phyloP scores from a whole-genome alignment of 2,113 vertebrate genomes.

The Ivindomyrus marchei region DNA sequence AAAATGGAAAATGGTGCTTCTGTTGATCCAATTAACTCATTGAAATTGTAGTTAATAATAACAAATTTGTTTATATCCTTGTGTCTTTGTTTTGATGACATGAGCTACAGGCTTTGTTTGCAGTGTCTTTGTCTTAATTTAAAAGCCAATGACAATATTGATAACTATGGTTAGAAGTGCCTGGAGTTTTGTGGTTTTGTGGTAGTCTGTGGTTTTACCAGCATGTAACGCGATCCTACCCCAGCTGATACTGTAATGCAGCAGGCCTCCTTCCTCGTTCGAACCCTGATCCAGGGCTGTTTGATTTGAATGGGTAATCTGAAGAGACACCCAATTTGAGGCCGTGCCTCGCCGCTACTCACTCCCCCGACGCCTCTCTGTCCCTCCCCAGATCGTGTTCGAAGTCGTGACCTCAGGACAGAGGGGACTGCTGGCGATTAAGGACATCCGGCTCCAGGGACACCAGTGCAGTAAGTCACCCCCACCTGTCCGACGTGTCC shows the following conservation, averaged over 20 bases:
- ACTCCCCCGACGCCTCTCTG: background rate
- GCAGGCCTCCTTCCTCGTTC: background rate
- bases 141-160: background rate
- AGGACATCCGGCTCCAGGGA: constrained; percentile 86
- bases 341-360: background rate
- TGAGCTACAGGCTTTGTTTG: background rate
- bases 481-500: background rate
- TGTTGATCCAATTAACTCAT: background rate
- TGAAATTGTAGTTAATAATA: background rate
- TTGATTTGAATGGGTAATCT: constrained; percentile 18
- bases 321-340: background rate
- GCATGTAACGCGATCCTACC: background rate
- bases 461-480: constrained; percentile 86
- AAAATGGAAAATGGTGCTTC: background rate
- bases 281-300: background rate
- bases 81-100: background rate
- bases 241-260: background rate
- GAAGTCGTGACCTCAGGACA: constrained; percentile 82
- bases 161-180: background rate
- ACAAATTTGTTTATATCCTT: background rate
- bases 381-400: constrained; percentile 75
- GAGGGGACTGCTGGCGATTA: constrained; percentile 78
- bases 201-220: background rate
- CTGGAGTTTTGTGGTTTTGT: background rate
- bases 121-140: background rate